Conservation (phyloP, 2,888 invertebrate species). For the Athetis lepigone region DNA sequence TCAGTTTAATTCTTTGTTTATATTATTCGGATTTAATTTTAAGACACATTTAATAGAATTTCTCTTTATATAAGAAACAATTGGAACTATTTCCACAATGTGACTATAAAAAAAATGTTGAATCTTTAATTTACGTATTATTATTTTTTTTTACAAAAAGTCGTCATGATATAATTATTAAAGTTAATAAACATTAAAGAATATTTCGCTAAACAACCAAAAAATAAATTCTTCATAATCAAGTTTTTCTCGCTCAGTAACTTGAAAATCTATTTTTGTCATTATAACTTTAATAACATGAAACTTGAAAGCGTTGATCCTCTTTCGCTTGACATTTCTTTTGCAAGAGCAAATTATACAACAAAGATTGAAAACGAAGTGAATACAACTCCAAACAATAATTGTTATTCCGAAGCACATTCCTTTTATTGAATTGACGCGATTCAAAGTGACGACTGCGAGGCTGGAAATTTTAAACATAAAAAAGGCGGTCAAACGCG, state of each 20-base stretch:
- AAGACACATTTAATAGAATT: background rate
- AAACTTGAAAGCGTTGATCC: slow-evolving; percentile 52
- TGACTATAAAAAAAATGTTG: too few relatives aligned
- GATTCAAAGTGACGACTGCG: slow-evolving; percentile 54
- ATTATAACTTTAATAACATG: slow-evolving; percentile 50
- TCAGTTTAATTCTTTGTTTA: slow-evolving; percentile 7
- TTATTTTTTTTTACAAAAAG: too few relatives aligned
- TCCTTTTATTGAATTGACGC: slow-evolving; percentile 66
- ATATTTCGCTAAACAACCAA: background rate
- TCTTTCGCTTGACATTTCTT: slow-evolving; percentile 37
- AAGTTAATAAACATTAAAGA: slow-evolving; percentile 2
- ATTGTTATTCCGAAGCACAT: slow-evolving; percentile 63
- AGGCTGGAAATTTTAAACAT: slow-evolving; percentile 56
- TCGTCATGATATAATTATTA: too few relatives aligned
- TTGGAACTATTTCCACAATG: background rate
- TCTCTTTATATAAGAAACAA: background rate
- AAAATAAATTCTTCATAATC: slow-evolving; percentile 41
- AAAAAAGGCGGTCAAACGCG: slow-evolving; percentile 61
- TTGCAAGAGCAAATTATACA: slow-evolving; percentile 55
- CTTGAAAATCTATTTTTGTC: slow-evolving; percentile 47
- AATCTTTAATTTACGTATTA: too few relatives aligned
- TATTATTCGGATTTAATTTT: slow-evolving; percentile 4
- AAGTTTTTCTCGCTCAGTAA: slow-evolving; percentile 36
- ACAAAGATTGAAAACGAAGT: slow-evolving; percentile 62
- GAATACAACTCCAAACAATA: slow-evolving; percentile 56